These are phyloP conservation scores for Rhorus exstirpatorius DNA, from an alignment of 2,888 invertebrate species.

Conservation along the genomic window DNA sequence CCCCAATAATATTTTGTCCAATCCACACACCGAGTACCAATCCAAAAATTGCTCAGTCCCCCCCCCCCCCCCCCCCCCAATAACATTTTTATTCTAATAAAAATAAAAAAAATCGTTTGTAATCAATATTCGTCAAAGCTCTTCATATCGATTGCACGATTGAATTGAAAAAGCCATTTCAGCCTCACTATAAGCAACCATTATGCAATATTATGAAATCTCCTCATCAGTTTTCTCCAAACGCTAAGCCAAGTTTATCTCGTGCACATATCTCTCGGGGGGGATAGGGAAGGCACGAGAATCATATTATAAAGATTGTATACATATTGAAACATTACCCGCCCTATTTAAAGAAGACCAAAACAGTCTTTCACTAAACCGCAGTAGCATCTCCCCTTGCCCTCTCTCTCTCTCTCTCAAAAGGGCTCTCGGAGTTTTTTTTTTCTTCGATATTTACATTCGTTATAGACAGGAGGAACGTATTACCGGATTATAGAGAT, in stretches of 20 bases:
- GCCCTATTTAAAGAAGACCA: slow-evolving; percentile 10
- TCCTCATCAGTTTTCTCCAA: not conserved
- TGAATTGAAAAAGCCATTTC: slow-evolving; percentile 16
- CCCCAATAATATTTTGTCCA: too few relatives aligned
- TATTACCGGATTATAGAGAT: slow-evolving; percentile 83
- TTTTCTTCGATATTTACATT: slow-evolving; percentile 64
- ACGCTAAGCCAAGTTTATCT: not conserved
- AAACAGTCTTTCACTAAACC: slow-evolving; percentile 12
- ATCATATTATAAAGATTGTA: slow-evolving; percentile 51
- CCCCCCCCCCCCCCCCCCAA: too few relatives aligned
- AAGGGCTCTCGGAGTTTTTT: slow-evolving; percentile 14
- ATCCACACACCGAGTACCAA: too few relatives aligned
- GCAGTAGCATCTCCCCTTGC: slow-evolving; percentile 17
- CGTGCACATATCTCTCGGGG: slow-evolving; percentile 12
- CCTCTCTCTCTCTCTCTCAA: not conserved
- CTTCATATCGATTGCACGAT: slow-evolving; percentile 8
- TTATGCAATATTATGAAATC: not conserved
- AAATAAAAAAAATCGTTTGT: not conserved
- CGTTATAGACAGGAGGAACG: slow-evolving; percentile 68
- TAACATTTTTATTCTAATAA: too few relatives aligned
- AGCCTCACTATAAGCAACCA: not conserved
- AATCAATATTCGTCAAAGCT: not conserved
- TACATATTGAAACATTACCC: slow-evolving; percentile 65
- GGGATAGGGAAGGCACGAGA: too few relatives aligned
- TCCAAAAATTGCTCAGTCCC: too few relatives aligned